phyloP scores from a whole-genome alignment of 1,140 invertebrate genomes.

The Lysiphlebus fabarum region DNA sequence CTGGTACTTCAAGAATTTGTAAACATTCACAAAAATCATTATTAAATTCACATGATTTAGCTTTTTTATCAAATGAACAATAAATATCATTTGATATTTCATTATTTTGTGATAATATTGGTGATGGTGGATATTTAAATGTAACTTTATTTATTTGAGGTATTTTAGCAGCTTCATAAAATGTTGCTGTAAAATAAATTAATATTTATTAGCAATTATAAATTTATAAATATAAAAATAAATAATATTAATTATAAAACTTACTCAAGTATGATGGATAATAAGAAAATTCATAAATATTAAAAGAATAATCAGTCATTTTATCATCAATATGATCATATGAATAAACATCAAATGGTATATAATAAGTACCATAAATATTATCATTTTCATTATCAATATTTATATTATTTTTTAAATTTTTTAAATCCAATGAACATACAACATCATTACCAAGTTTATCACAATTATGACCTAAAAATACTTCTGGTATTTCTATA shows the following conservation, averaged over 20 bases:
- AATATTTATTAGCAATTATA: neutral
- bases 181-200: conserved; percentile 26
- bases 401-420: neutral
- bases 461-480: conserved; percentile 31
- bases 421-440: conserved; percentile 35
- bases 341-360: conserved; percentile 34
- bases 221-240: conserved; percentile 9
- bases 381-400: neutral
- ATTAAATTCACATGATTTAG: conserved; percentile 29
- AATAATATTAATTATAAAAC: conserved; percentile 23
- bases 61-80: conserved; percentile 32
- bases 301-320: conserved; percentile 37
- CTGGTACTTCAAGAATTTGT: conserved; percentile 32
- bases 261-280: conserved; percentile 41
- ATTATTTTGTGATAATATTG: conserved; percentile 37
- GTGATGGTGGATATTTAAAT: conserved; percentile 42
- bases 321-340: conserved; percentile 33
- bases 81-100: conserved; percentile 27
- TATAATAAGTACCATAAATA: conserved; percentile 21
- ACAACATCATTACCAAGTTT: conserved; percentile 24
- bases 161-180: conserved; percentile 18
- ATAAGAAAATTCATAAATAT: conserved; percentile 31
- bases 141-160: conserved; percentile 37
- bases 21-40: conserved; percentile 38
- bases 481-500: conserved; percentile 18